phyloP scores from a whole-genome alignment of 2,888 invertebrate genomes.

The Erpobdella octoculata region DNA sequence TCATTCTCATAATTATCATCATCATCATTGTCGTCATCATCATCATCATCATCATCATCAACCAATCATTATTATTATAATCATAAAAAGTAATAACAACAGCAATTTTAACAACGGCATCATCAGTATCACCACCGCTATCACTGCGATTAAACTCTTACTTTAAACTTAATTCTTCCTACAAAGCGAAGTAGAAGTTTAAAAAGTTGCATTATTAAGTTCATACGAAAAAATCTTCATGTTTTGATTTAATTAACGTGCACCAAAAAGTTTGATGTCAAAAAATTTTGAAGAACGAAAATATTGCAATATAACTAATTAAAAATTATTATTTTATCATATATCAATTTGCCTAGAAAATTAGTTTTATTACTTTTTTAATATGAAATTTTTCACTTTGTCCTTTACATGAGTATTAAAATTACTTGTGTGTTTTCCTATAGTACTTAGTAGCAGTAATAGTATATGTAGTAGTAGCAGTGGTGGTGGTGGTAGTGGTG shows the following conservation, averaged over 20 bases:
- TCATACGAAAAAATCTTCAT: neutral
- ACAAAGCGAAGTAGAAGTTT: neutral
- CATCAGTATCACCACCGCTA: neutral
- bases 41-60: constrained; percentile 8
- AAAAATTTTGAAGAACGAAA: neutral
- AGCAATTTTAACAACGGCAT: neutral
- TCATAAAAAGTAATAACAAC: neutral
- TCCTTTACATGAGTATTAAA: too few relatives aligned
- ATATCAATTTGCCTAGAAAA: too few relatives aligned
- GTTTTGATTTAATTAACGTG: neutral
- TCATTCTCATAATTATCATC: constrained; percentile 26
- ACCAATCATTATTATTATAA: neutral
- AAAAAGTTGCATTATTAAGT: too few relatives aligned
- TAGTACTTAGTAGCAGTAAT: too few relatives aligned
- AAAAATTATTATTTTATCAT: too few relatives aligned
- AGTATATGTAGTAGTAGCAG: too few relatives aligned
- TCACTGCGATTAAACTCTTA: neutral
- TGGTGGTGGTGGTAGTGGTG: too few relatives aligned
- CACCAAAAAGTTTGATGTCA: neutral
- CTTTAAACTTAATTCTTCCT: neutral
- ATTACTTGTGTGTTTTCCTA: too few relatives aligned
- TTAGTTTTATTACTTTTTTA: too few relatives aligned
- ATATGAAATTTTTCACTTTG: too few relatives aligned
- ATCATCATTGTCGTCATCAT: constrained; percentile 29
- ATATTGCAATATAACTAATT: too few relatives aligned